Conservation (phyloP, 2,888 invertebrate genomes). For the Mesorhabditis spiculigera region DNA sequence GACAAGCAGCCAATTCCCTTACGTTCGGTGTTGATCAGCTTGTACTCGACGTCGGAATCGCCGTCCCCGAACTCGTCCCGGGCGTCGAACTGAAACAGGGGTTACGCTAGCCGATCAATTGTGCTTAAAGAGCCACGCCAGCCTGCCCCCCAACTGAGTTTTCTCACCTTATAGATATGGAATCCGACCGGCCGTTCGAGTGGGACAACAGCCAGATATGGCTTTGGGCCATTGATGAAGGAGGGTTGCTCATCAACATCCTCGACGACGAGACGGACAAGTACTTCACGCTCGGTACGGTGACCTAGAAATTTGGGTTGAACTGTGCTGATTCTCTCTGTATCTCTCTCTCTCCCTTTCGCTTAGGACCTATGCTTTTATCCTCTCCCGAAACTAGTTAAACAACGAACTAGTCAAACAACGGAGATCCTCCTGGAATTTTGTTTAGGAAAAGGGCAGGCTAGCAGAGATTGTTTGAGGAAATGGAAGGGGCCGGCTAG, state of each 20-base stretch:
- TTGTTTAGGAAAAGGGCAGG: too few relatives aligned
- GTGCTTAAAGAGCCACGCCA: too few relatives aligned
- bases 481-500: too few relatives aligned
- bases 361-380: too few relatives aligned
- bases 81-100: conserved; percentile 72
- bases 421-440: too few relatives aligned
- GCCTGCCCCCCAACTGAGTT: too few relatives aligned
- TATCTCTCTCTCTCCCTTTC: too few relatives aligned
- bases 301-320: conserved; percentile 16
- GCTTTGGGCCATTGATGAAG: conserved; percentile 91
- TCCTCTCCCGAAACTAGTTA: too few relatives aligned
- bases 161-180: conserved; percentile 39
- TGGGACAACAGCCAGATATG: conserved; percentile 73
- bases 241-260: conserved; percentile 82
- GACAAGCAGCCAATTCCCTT: conserved; percentile 12
- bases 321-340: not conserved
- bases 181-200: conserved; percentile 42
- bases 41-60: conserved; percentile 44
- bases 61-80: conserved; percentile 84
- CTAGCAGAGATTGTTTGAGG: too few relatives aligned
- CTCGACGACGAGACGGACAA: conserved; percentile 31
- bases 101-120: not conserved
- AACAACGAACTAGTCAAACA: too few relatives aligned
- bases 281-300: not conserved
- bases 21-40: conserved; percentile 54